phyloP scores from a whole-genome alignment of 2,113 vertebrate species.

The Daubentonia madagascariensis region DNA sequence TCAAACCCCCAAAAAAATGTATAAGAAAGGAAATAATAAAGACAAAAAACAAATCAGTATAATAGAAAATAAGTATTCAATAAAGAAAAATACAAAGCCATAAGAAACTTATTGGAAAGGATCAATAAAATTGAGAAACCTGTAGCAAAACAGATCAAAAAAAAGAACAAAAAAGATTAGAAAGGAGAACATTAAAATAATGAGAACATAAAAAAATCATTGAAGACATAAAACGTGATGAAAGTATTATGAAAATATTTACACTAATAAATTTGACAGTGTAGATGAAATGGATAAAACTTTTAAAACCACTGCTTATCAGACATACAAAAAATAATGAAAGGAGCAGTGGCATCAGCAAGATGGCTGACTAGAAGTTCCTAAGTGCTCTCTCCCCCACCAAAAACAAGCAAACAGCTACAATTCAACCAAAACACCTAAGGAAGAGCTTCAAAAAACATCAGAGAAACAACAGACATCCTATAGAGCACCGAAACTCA shows the following conservation, averaged over 20 bases:
- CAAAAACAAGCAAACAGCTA: neutral
- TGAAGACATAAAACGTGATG: neutral
- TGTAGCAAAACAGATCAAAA: neutral
- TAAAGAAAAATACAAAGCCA: neutral
- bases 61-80: neutral
- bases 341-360: neutral
- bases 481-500: neutral
- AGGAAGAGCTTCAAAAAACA: neutral
- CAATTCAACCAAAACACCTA: neutral
- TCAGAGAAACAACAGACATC: neutral
- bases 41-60: neutral
- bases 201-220: neutral
- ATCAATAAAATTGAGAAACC: neutral
- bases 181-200: neutral
- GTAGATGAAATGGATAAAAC: neutral
- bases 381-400: neutral
- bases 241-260: neutral
- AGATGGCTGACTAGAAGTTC: neutral
- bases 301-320: neutral
- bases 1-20: neutral
- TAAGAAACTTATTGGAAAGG: neutral
- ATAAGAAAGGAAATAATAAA: neutral
- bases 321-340: neutral
- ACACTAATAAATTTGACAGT: neutral
- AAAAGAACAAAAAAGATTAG: neutral